Percentiles rank a stretch among this genome's conserved stretches.
These are phyloP conservation scores for Oxycera nigricornis DNA, from an alignment of 2,888 invertebrate genomes.

Conservation along the genomic window DNA sequence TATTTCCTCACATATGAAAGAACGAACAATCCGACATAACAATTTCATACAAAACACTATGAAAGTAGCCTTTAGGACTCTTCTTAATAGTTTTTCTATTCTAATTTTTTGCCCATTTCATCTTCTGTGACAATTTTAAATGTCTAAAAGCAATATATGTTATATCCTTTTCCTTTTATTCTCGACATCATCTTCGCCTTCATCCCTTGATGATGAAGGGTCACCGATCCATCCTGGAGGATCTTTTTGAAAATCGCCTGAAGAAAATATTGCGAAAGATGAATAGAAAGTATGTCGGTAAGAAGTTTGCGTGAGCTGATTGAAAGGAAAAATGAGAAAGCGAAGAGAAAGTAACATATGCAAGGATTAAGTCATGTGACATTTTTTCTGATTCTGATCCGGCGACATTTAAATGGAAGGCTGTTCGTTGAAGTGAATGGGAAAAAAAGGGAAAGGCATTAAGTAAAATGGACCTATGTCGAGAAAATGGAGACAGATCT, in stretches of 20 bases:
- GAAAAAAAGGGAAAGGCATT: background rate
- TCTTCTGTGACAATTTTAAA: constrained; percentile 33
- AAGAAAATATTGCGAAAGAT: constrained; percentile 37
- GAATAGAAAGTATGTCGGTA: background rate
- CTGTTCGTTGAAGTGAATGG: too few relatives aligned
- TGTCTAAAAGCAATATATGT: constrained; percentile 23
- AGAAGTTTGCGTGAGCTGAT: background rate
- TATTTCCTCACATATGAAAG: constrained; percentile 6
- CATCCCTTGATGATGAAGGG: too few relatives aligned
- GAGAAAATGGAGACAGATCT: background rate
- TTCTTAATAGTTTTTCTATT: constrained; percentile 27
- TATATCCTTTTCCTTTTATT: constrained; percentile 9
- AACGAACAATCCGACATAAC: background rate
- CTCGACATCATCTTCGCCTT: background rate
- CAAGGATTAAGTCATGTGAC: constrained; percentile 42
- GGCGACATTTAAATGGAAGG: too few relatives aligned
- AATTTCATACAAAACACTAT: background rate
- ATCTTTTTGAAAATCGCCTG: constrained; percentile 11
- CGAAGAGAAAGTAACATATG: constrained; percentile 38
- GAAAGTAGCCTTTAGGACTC: constrained; percentile 27
- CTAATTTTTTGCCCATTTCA: background rate
- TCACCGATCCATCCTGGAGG: too few relatives aligned
- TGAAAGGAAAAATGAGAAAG: too few relatives aligned
- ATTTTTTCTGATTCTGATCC: background rate
- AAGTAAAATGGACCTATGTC: background rate